phyloP scores from a whole-genome alignment of 2,797 vertebrate genomes.

The Strix occidentalis region DNA sequence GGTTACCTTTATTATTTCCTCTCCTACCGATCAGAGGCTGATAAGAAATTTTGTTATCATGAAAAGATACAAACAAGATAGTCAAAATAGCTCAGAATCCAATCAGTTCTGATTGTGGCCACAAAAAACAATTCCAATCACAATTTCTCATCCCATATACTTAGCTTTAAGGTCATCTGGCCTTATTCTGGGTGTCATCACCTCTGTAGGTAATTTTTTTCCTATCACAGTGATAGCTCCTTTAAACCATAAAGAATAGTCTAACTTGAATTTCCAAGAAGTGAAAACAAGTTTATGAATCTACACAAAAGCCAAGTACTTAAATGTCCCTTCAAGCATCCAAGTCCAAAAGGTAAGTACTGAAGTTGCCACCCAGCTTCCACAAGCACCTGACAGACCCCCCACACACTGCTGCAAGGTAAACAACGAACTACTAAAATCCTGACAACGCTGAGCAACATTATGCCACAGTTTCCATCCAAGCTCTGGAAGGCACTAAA shows the following conservation, averaged over 20 bases:
- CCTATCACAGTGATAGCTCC: background rate
- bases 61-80: conserved; percentile 4
- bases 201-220: background rate
- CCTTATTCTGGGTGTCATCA: background rate
- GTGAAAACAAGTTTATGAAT: background rate
- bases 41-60: background rate
- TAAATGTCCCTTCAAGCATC: background rate
- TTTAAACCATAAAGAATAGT: background rate
- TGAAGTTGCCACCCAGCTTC: background rate
- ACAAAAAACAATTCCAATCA: background rate
- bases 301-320: background rate
- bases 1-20: background rate
- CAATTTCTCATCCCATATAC: background rate
- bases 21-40: background rate
- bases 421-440: background rate
- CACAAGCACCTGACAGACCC: background rate
- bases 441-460: background rate
- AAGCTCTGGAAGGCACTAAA: background rate
- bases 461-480: background rate
- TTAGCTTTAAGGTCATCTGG: background rate
- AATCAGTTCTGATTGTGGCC: background rate
- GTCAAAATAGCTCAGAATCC: background rate
- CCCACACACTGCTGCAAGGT: background rate
- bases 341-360: background rate
- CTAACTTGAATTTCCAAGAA: background rate